phyloP scores from a whole-genome alignment of 2,797 vertebrate genomes.

The Sparidentex hasta region DNA sequence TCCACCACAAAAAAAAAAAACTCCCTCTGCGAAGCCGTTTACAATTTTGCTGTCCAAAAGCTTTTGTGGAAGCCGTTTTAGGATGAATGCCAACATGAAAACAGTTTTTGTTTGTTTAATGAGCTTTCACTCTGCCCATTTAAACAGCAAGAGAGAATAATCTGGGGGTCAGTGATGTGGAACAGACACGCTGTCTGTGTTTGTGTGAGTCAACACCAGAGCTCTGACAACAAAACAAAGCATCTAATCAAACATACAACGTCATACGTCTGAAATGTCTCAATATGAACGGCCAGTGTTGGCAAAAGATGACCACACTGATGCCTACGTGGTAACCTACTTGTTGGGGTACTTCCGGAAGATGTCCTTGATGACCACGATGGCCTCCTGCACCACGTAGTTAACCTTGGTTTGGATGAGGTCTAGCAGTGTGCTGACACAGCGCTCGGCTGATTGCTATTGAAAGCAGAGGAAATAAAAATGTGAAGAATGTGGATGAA shows the following conservation, averaged over 20 bases:
- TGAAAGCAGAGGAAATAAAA: neutral
- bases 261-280: neutral
- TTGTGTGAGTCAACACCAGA: slow-evolving; percentile 5
- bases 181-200: neutral
- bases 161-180: slow-evolving; percentile 18
- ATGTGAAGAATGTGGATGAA: neutral
- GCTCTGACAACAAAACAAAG: neutral
- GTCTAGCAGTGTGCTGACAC: slow-evolving; percentile 95
- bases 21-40: neutral
- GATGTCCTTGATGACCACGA: slow-evolving; percentile 98
- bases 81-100: slow-evolving; percentile 31
- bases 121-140: slow-evolving; percentile 17
- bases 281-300: neutral
- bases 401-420: slow-evolving; percentile 99
- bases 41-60: slow-evolving; percentile 9
- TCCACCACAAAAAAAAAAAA: slow-evolving; percentile 26
- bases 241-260: neutral
- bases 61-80: slow-evolving; percentile 9
- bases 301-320: neutral
- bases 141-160: slow-evolving; percentile 12
- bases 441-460: slow-evolving; percentile 97
- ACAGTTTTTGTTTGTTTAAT: slow-evolving; percentile 13
- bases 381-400: slow-evolving; percentile 98
- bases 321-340: slow-evolving; percentile 80
- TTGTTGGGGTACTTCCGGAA: slow-evolving; percentile 99